phyloP scores from a whole-genome alignment of 2,888 invertebrate species.

The Melinaea marsaeus region DNA sequence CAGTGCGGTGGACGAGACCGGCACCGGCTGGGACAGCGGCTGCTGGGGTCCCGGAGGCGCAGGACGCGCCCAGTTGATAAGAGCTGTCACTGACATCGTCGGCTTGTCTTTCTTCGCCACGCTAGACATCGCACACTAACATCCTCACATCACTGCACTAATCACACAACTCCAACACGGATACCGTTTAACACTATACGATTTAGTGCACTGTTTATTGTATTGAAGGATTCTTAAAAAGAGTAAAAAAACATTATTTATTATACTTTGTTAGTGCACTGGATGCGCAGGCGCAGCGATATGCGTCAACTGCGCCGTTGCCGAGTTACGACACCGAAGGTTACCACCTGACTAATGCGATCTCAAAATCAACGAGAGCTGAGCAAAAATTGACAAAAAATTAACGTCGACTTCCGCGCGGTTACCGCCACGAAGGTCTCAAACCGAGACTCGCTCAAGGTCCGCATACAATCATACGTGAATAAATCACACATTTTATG shows the following conservation, averaged over 20 bases:
- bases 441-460: constrained; percentile 73
- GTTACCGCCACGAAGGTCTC: constrained; percentile 77
- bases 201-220: constrained; percentile 29
- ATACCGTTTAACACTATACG: constrained; percentile 45
- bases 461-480: constrained; percentile 74
- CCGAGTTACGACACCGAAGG: constrained; percentile 54
- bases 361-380: constrained; percentile 67
- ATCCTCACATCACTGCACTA: constrained; percentile 71
- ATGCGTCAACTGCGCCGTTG: constrained; percentile 49
- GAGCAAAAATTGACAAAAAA: constrained; percentile 67
- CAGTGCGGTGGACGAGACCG: constrained; percentile 48
- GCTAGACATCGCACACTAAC: constrained; percentile 71
- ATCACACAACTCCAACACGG: constrained; percentile 39
- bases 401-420: constrained; percentile 72
- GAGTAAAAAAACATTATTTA: too few species aligned
- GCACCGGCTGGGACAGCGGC: constrained; percentile 55
- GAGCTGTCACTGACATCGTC: constrained; percentile 90
- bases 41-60: constrained; percentile 55
- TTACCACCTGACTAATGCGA: constrained; percentile 71
- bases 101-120: constrained; percentile 92
- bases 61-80: constrained; percentile 84
- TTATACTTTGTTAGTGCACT: constrained; percentile 55
- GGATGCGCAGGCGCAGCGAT: constrained; percentile 38
- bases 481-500: constrained; percentile 71
- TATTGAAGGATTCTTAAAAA: too few species aligned